Evolutionary conservation across 2,797 vertebrate species (phyloP), one percentile per base, ranked within the genome.

Genomic region (Steatocranus sp.): DNA sequence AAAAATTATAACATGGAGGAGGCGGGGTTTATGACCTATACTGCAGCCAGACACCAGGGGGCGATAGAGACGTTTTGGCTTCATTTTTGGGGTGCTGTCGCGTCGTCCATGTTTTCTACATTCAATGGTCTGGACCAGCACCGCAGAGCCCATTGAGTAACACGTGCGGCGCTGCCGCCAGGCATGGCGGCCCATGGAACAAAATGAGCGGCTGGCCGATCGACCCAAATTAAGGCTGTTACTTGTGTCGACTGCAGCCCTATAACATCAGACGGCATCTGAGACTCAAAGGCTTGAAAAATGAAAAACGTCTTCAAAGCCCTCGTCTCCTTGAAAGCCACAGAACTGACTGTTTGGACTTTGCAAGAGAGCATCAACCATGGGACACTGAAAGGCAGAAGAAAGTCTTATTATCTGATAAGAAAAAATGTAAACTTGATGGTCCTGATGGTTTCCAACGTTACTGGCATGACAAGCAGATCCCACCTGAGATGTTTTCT

Each of bases 401-500:
- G 25, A 54, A 54, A 54, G 8, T 54, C 14, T 54, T 5, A 2
- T 53, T 53, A 25, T 53, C 51, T 25, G 51, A 15, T 53, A 25
- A 53, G 51, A 1, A 53, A 8, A 53, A 25, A 14, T 14, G 4
- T 53, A 53, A 53, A 14, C 51, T 53, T 30, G 53, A 56, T 30
- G 53, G 53, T 30, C 53, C 53, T 54, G 53, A 17, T 54, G 25
- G 53, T 56, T 56, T 56, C 14, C 14, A 30, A 10, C 1, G 3
- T 54, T 30, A 54, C 53, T 54, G 25, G 25, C 25, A 54, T 27
- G 53, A 54, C 53, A 30, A 54, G 53, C 14, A 9, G 53, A 27
- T 27, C 25, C 53, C 53, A 54, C 53, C 53, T 27, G 53, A 54
- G 53, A 54, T 54, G 8, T 56, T 56, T 54, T 54, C 51, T 54